A percentile compares a stretch with the other conserved stretches of the same genome.
These are phyloP conservation scores for Neolamprologus kungweensis DNA, from an alignment of 2,113 vertebrate genomes.

Conservation along the genomic window DNA sequence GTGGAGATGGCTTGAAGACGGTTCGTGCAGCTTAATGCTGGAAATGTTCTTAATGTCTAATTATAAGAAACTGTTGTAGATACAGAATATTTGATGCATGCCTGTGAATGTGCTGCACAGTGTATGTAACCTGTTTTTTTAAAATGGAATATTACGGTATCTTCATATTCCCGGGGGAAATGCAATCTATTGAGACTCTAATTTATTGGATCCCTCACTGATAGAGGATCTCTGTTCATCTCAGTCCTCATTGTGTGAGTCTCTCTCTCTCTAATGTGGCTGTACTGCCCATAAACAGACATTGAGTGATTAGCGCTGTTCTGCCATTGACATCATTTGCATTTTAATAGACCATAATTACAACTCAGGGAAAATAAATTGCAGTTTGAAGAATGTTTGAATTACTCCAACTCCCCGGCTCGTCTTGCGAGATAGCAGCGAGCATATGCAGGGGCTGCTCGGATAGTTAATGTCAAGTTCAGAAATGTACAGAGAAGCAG, in stretches of 20 bases:
- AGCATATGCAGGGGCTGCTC: conserved; percentile 40
- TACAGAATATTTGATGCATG: background rate
- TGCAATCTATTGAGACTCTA: background rate
- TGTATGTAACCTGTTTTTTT: background rate
- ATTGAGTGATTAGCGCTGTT: conserved; percentile 68
- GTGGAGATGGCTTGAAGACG: background rate
- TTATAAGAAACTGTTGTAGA: background rate
- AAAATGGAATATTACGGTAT: background rate
- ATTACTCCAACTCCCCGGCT: conserved; percentile 55
- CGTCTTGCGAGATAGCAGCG: conserved; percentile 49
- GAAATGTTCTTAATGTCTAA: background rate
- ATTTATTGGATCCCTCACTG: conserved; percentile 34
- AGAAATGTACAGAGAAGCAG: conserved; percentile 7
- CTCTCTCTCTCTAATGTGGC: conserved; percentile 48
- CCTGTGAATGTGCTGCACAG: background rate
- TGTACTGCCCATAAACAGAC: conserved; percentile 65
- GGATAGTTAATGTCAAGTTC: conserved; percentile 39
- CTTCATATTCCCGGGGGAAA: background rate
- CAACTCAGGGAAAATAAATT: conserved; percentile 71
- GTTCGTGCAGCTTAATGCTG: background rate
- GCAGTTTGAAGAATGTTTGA: conserved; percentile 69
- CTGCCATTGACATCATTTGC: conserved; percentile 73
- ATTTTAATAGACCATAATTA: conserved; percentile 77
- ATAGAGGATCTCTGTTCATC: conserved; percentile 44
- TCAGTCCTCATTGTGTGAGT: conserved; percentile 20